A percentile compares a stretch with the other conserved stretches of the same genome.
phyloP scores from a whole-genome alignment of 2,888 invertebrate species.

The Pseudeuparius sepicola region DNA sequence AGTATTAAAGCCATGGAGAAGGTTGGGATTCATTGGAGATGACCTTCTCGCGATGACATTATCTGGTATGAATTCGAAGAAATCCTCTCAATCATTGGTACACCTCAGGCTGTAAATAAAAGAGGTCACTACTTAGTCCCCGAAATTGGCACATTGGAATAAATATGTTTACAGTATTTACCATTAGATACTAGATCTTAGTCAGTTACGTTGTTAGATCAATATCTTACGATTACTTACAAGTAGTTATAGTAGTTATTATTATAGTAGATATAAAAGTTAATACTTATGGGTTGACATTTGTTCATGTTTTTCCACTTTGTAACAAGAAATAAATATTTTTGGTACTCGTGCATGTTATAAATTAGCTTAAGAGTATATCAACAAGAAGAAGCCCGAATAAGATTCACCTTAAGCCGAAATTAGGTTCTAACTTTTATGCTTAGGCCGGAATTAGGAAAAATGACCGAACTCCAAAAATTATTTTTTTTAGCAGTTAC shows the following conservation, averaged over 20 bases:
- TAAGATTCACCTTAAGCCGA: conserved; percentile 1
- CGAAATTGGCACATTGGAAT: conserved; percentile 22
- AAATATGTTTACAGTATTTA: neutral
- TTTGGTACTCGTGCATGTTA: neutral
- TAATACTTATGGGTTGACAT: too few species aligned
- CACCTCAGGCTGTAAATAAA: conserved; percentile 6
- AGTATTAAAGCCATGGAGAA: conserved; percentile 13
- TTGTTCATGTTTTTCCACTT: too few species aligned
- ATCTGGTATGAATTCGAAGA: conserved; percentile 7
- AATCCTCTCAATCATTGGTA: conserved; percentile 2
- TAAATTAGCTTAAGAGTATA: neutral
- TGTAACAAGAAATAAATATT: neutral
- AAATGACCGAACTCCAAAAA: neutral
- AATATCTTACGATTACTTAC: too few species aligned
- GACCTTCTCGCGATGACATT: conserved; percentile 8
- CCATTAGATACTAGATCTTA: neutral
- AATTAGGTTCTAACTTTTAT: conserved; percentile 4
- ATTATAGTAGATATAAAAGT: too few species aligned
- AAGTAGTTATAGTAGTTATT: too few species aligned
- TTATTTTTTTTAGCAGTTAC: conserved; percentile 1
- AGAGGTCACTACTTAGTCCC: conserved; percentile 6
- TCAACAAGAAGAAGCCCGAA: conserved; percentile 1
- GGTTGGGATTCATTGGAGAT: conserved; percentile 11
- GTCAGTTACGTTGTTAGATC: neutral
- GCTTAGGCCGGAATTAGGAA: conserved; percentile 5